A percentile compares a stretch with the other conserved stretches of the same genome.
Evolutionary conservation across 2,888 invertebrate genomes (phyloP).

Genomic region (Catonia carolina): DNA sequence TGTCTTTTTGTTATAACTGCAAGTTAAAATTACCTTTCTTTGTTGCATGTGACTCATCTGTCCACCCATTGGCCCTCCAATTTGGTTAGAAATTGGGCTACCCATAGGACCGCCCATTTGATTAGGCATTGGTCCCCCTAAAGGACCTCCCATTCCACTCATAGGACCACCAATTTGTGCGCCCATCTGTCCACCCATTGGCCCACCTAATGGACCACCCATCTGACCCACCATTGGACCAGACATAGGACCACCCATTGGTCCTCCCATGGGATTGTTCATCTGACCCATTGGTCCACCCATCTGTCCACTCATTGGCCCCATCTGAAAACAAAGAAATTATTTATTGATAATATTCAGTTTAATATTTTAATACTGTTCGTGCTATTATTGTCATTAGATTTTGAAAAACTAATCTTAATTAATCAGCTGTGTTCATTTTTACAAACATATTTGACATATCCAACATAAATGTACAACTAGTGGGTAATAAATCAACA

Average conservation of each 20-base stretch:
- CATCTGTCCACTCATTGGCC: constrained; percentile 39
- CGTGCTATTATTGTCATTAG: not conserved
- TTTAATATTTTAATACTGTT: no score
- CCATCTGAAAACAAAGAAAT: constrained; percentile 19
- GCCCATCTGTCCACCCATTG: constrained; percentile 46
- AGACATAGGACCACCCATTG: constrained; percentile 32
- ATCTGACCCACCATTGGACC: constrained; percentile 40
- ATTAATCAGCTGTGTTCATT: no score
- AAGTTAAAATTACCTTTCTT: constrained; percentile 18
- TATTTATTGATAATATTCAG: not conserved
- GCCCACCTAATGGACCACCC: constrained; percentile 43
- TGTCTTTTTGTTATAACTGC: no score
- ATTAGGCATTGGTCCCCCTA: constrained; percentile 38
- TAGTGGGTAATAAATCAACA: no score
- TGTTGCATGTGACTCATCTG: constrained; percentile 31
- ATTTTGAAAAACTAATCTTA: no score
- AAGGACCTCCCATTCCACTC: constrained; percentile 41
- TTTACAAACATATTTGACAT: no score
- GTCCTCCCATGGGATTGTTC: constrained; percentile 43
- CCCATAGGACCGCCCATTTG: constrained; percentile 40
- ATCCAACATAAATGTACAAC: no score
- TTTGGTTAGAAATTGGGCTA: constrained; percentile 36
- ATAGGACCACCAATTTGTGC: constrained; percentile 38
- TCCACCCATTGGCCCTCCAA: constrained; percentile 36
- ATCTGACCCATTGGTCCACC: constrained; percentile 45